phyloP scores from a whole-genome alignment of 2,888 invertebrate genomes.

The Tetheella fluctuosa region DNA sequence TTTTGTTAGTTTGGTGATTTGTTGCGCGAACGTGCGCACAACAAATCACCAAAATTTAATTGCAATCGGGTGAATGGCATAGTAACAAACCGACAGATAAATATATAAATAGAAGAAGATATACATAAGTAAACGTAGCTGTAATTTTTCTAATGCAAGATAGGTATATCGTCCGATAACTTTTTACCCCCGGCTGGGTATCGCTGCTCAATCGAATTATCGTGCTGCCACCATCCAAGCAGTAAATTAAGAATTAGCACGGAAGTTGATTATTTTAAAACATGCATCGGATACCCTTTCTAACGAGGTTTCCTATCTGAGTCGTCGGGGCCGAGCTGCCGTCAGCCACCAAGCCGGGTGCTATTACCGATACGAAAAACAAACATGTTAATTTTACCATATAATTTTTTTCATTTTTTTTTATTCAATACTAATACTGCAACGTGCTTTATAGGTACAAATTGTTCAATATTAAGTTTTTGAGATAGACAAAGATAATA shows the following conservation, averaged over 20 bases:
- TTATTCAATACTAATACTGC: not conserved
- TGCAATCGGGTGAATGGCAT: too few relatives aligned
- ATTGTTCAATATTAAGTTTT: too few relatives aligned
- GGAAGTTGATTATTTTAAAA: constrained; percentile 81
- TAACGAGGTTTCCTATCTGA: constrained; percentile 64
- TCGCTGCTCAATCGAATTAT: constrained; percentile 72
- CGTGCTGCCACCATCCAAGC: constrained; percentile 71
- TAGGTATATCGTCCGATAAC: constrained; percentile 60
- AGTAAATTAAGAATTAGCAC: constrained; percentile 83
- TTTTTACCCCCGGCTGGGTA: constrained; percentile 61
- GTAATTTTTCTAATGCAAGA: not conserved
- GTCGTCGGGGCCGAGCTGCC: constrained; percentile 1
- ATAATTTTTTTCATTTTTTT: not conserved
- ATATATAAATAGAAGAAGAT: too few relatives aligned
- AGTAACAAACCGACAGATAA: too few relatives aligned
- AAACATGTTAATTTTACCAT: not conserved
- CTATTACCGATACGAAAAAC: not conserved
- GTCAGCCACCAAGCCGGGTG: not conserved
- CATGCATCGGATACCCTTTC: constrained; percentile 77
- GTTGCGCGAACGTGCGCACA: too few relatives aligned
- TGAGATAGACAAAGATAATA: too few relatives aligned
- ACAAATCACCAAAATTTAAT: too few relatives aligned
- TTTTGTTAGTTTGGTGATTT: too few relatives aligned
- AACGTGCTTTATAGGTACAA: not conserved
- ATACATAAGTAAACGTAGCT: not conserved